Conservation (phyloP, 2,113 vertebrate species). For the Psophia crepitans region DNA sequence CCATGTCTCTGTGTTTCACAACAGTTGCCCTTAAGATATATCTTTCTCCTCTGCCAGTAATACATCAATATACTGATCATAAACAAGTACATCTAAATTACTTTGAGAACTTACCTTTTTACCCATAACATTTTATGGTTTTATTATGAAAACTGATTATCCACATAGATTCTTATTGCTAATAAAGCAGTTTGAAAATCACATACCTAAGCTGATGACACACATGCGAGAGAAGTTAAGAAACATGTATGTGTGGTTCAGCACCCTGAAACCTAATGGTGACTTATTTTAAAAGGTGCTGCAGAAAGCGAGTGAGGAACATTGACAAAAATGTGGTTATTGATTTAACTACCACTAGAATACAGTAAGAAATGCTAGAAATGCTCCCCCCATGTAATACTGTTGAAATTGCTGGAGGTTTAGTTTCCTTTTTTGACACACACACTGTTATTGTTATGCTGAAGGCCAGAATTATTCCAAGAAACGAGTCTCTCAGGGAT, state of each 20-base stretch:
- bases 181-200: not conserved
- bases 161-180: not conserved
- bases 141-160: not conserved
- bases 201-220: not conserved
- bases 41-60: not conserved
- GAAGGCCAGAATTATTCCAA: not conserved
- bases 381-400: fast-evolving
- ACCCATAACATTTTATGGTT: not conserved
- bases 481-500: not conserved
- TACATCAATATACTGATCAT: not conserved
- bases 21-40: not conserved
- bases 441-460: not conserved
- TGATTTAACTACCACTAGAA: not conserved
- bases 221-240: not conserved
- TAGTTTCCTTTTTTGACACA: not conserved
- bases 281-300: not conserved
- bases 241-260: not conserved
- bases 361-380: not conserved
- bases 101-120: not conserved
- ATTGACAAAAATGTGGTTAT: not conserved
- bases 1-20: not conserved
- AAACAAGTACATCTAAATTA: not conserved
- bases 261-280: not conserved
- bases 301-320: not conserved
- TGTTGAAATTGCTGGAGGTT: not conserved